These are phyloP conservation scores for Allacma fusca DNA, from an alignment of 2,888 invertebrate genomes.

Conservation along the genomic window DNA sequence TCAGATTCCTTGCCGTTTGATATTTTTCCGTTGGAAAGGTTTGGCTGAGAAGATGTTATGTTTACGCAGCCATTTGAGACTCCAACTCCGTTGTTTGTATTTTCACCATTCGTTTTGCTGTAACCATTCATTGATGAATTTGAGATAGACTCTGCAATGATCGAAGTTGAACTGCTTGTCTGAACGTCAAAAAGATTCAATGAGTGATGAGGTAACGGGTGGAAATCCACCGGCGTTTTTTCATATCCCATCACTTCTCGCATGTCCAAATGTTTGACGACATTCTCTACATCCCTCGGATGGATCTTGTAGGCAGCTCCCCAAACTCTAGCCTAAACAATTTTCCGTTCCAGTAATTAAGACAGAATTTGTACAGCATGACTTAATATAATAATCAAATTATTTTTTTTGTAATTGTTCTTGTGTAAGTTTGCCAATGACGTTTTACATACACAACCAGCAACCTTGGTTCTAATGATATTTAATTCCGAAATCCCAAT, in stretches of 20 bases:
- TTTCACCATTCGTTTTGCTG: background rate
- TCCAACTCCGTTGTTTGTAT: background rate
- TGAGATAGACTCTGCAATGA: background rate
- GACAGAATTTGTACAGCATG: too few species aligned
- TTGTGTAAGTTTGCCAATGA: too few species aligned
- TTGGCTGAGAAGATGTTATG: background rate
- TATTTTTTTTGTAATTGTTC: too few species aligned
- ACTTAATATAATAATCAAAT: too few species aligned
- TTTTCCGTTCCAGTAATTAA: background rate
- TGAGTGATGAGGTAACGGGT: conserved; percentile 67
- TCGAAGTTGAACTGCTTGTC: background rate
- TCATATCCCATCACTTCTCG: conserved; percentile 94
- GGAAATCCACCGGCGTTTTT: conserved; percentile 75
- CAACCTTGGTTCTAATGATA: too few species aligned
- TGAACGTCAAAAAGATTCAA: conserved; percentile 48
- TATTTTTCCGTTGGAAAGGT: too few species aligned
- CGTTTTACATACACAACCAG: too few species aligned
- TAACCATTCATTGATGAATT: background rate
- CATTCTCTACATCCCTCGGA: conserved; percentile 72
- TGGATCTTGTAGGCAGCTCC: conserved; percentile 91
- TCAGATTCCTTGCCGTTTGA: too few species aligned
- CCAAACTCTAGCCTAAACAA: conserved; percentile 76
- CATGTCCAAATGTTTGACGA: conserved; percentile 83
- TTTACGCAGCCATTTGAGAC: background rate
- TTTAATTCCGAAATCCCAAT: too few species aligned